Conservation (phyloP, 2,113 vertebrate species). For the Thermophis baileyi region DNA sequence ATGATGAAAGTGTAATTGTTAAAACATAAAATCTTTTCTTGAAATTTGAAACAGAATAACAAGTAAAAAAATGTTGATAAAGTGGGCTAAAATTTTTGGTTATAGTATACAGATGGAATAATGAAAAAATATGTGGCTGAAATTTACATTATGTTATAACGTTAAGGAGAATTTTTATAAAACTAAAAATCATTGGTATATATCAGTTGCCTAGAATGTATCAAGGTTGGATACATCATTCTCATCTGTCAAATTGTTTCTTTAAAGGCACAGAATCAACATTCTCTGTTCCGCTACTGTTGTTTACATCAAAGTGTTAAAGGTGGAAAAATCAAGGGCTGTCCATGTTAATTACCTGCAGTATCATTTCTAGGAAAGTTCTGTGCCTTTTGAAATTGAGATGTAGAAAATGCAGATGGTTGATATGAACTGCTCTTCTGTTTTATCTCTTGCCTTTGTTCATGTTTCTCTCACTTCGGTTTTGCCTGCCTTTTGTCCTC, state of each 20-base stretch:
- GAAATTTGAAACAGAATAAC: no score
- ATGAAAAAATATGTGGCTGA: no score
- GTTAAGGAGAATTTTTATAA: no score
- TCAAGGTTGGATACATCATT: not conserved
- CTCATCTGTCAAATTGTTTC: not conserved
- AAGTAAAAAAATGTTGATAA: no score
- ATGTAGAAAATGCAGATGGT: not conserved
- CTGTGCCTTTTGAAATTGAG: not conserved
- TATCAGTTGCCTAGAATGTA: no score
- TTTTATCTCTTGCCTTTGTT: not conserved
- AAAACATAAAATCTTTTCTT: no score
- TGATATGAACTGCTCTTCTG: not conserved
- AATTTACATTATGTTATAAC: no score
- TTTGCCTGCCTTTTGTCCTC: not conserved
- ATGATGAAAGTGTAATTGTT: no score
- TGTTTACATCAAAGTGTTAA: not conserved
- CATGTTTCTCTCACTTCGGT: not conserved
- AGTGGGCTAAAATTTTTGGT: no score
- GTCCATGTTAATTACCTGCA: not conserved
- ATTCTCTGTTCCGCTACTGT: not conserved
- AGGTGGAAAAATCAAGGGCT: not conserved
- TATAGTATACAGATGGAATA: no score
- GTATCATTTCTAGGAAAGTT: not conserved
- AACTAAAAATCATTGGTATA: no score
- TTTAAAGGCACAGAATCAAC: not conserved